Percentiles rank a stretch among this genome's conserved stretches.
Evolutionary conservation across 2,888 invertebrate species (phyloP).

Genomic region (Phalera bucephala): DNA sequence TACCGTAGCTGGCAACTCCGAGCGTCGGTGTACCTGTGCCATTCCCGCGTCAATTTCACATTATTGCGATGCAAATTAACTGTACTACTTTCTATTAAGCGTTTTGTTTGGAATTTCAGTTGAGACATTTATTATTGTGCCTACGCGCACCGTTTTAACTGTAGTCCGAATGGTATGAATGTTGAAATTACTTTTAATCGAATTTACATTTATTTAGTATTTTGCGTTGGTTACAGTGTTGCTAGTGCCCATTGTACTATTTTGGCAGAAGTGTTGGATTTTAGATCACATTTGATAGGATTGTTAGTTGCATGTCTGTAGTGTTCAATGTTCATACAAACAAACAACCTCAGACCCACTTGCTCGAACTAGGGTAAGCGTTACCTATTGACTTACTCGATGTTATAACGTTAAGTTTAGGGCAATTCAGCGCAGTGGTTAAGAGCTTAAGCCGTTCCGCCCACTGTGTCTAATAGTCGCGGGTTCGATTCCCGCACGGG

Average conservation of each 20-base stretch:
- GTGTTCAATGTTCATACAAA: too few relatives aligned
- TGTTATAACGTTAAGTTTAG: too few relatives aligned
- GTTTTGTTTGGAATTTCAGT: background rate
- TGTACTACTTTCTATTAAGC: conserved; percentile 51
- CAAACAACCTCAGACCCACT: too few relatives aligned
- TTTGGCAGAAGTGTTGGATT: background rate
- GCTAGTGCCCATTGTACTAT: background rate
- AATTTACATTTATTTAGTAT: background rate
- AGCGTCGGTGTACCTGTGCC: conserved; percentile 19
- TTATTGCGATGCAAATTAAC: conserved; percentile 51
- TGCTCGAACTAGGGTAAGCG: too few relatives aligned
- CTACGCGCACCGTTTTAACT: background rate
- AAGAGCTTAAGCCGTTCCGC: too few relatives aligned
- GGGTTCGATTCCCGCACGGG: too few relatives aligned
- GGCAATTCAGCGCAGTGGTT: too few relatives aligned
- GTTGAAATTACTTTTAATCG: background rate
- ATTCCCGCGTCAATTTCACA: conserved; percentile 41
- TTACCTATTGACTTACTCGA: too few relatives aligned
- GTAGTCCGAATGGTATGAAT: background rate
- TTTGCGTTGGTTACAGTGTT: background rate
- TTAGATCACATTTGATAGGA: background rate
- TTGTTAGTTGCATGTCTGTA: too few relatives aligned
- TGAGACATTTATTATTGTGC: background rate
- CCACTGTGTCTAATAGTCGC: too few relatives aligned
- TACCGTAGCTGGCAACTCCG: background rate